Percentiles rank a stretch among this genome's conserved stretches.
These are phyloP conservation scores for Gambusia yucatana DNA, from an alignment of 2,797 vertebrate genomes.

Conservation along the genomic window DNA sequence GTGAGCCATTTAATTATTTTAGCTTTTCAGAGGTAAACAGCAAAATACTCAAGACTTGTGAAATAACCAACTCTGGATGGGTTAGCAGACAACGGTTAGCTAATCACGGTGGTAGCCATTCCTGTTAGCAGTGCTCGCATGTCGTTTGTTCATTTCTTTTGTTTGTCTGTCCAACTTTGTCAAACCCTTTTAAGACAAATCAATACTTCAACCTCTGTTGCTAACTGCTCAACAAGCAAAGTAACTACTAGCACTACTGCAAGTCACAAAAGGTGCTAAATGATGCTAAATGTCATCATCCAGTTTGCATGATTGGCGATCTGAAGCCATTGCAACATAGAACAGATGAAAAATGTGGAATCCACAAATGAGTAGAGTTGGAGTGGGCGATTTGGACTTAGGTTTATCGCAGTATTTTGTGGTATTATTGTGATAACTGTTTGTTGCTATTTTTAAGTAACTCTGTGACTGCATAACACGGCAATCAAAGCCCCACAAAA, in stretches of 20 bases:
- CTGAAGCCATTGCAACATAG: background rate
- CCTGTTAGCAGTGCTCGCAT: background rate
- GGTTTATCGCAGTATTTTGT: too few species aligned
- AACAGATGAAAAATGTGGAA: background rate
- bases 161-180: background rate
- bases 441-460: too few species aligned
- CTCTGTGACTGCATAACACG: too few species aligned
- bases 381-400: too few species aligned
- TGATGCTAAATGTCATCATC: background rate
- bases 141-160: background rate
- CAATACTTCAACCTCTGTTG: background rate
- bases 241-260: background rate
- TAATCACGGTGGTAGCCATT: background rate
- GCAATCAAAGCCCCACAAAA: too few species aligned
- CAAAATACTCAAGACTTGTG: background rate
- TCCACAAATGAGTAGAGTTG: background rate
- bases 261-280: background rate
- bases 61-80: background rate
- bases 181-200: background rate
- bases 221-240: background rate
- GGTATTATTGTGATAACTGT: too few species aligned
- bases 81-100: background rate
- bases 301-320: background rate
- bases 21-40: background rate
- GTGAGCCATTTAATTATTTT: background rate